Base-by-base conservation (phyloP, 2,797 vertebrate species). In the Gila robusta region DNA sequence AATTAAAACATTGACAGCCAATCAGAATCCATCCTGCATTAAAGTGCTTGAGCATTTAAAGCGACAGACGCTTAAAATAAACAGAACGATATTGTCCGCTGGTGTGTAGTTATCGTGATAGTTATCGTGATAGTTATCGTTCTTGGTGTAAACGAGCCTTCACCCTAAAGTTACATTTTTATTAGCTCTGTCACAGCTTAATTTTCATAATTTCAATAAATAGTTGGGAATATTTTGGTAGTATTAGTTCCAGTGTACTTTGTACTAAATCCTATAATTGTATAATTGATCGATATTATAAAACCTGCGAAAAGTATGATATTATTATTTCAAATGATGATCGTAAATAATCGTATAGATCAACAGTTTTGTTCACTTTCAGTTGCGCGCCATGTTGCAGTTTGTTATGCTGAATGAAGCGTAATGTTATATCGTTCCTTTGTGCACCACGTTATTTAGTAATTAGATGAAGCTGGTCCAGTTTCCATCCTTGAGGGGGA, bases 311-410 rank as follows among this genome's bases (percentile, higher is more conserved):
- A 47, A 47, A 49, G 41, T 73, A 47, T 10, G n/a, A 49, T 49
- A 32, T 11, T 19, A 21, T 12, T 54, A 35, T 23, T 49, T 21
- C 17, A 52, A 74, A 49, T 32, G 7, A 72, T 72, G 4, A 6
- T 17, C 0, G 16, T 14, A 49, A 49, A 49, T 49, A 49, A 49
- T 49, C 47, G 5, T 17, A 49, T 49, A 49, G 14, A 17, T 47
- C 44, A 47, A 77, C 32, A 28, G 16, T 62, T 82, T 72, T 44
- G 11, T 82, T 28, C 64, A 44, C 82, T 8, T 74, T 62, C n/a
- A 71, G 82, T 41, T 23, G 19, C 16, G 4, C 0, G 11, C 71
- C 54, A 49, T 35, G 5, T 47, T 83, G 28, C 8, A 2, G 70
- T 76, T 74, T 64, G 39, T 32, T 62, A 70, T 44, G 54, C 39